Conservation (phyloP, 2,113 vertebrate genomes). For the Elachura formosa region DNA sequence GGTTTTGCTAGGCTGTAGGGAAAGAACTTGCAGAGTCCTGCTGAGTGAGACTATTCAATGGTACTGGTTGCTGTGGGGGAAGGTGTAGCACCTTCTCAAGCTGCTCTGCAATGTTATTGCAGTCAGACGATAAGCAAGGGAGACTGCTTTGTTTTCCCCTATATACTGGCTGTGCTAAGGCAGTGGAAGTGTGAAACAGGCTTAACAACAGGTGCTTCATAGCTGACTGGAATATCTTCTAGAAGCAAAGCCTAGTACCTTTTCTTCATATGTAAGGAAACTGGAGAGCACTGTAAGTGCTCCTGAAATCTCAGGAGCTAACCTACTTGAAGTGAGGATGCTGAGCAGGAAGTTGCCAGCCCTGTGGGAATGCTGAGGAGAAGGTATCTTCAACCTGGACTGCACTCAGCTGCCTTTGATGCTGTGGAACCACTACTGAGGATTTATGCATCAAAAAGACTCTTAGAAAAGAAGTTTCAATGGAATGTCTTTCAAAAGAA, state of each 20-base stretch:
- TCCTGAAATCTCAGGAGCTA: background rate
- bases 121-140: background rate
- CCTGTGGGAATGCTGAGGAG: background rate
- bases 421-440: background rate
- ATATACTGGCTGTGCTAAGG: background rate
- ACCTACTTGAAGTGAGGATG: background rate
- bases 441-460: background rate
- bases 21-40: background rate
- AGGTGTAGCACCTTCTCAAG: background rate
- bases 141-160: background rate
- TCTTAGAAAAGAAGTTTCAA: background rate
- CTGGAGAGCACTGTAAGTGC: background rate
- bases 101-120: background rate
- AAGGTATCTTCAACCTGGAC: background rate
- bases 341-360: background rate
- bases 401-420: background rate
- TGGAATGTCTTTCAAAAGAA: background rate
- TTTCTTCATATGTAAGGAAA: fast-evolving
- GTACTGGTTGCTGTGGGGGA: background rate
- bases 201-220: background rate
- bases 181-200: background rate
- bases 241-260: background rate
- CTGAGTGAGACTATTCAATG: background rate
- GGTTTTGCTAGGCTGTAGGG: background rate
- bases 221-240: background rate